Conservation (phyloP, 1,140 invertebrate species). For the Zaprionus africanus region DNA sequence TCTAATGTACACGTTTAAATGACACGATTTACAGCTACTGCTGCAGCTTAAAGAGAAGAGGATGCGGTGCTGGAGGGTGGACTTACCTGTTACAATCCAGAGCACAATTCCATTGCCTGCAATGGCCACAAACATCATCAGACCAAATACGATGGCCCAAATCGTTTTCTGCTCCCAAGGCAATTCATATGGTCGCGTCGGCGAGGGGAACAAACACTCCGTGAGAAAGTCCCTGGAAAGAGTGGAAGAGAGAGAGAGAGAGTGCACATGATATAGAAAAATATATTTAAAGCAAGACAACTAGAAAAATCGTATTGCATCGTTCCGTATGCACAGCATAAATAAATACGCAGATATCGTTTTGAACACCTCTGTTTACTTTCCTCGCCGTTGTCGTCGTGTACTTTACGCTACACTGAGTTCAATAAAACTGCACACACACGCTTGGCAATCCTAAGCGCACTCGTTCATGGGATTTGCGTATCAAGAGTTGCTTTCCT, state of each 20-base stretch:
- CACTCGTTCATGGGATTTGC: conserved; percentile 15
- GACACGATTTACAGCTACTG: conserved; percentile 6
- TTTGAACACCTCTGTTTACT: conserved; percentile 2
- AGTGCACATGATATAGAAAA: conserved; percentile 1
- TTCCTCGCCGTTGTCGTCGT: background rate
- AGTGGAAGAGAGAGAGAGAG: background rate
- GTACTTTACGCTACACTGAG: conserved; percentile 30
- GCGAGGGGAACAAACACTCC: conserved; percentile 82
- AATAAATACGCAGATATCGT: conserved; percentile 19
- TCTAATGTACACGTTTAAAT: background rate
- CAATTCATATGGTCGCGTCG: conserved; percentile 81
- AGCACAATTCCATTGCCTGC: conserved; percentile 94
- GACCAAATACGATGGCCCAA: conserved; percentile 89
- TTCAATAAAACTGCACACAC: conserved; percentile 39
- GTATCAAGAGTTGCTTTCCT: conserved; percentile 3
- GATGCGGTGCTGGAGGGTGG: background rate
- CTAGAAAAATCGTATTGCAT: conserved; percentile 3
- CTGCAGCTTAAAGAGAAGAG: background rate
- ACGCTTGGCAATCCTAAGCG: background rate
- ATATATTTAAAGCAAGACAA: background rate
- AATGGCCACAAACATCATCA: conserved; percentile 91
- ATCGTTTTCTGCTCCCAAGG: conserved; percentile 86
- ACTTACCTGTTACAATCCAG: conserved; percentile 93
- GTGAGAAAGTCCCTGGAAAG: conserved; percentile 82
- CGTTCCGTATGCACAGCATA: conserved; percentile 10